Base-by-base conservation (phyloP, 2,797 vertebrate species). In the Enteromius treurensis region DNA sequence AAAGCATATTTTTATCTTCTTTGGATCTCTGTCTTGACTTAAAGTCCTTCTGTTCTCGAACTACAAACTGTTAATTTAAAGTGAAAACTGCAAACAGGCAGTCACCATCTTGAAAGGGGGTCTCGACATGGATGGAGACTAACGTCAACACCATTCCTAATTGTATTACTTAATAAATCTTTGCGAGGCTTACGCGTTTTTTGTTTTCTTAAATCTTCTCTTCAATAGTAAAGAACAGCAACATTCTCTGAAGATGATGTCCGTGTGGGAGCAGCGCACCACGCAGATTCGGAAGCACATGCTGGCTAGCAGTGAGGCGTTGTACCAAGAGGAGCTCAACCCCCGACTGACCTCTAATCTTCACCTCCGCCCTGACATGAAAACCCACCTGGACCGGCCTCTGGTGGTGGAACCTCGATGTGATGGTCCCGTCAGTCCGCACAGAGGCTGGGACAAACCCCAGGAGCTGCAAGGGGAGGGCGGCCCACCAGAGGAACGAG, bases 201-300 rank as follows among this genome's bases (percentile, higher is more conserved):
- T 17, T 69, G 3, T 62, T 23, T 71, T 8, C 29, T 45, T 8
- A 32, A 26, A 53, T 65, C 47, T 64, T 34, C 15, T 58, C 45
- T 34, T 32, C 62, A 81, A 15, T 86, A 98, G 97, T 93, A 97
- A 96, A 92, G 97, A 98, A 87, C 95, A 94, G 92, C 96, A 97
- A 89, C 97, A 95, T 83, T 95, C 97, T 0, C 86, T 96, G 90
- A 98, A 98, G 91, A 93, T 95, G 0, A 97, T 97, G 92, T 99
- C 98, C 0, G 95, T 99, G 21, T 99, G 98, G 98, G 98, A 99
- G 89, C 97, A 98, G 92, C 94, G 95, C 80, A 95, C 97, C 86
- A 96, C 94, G 64, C 96, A 98, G 93, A 94, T 99, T 70, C 95
- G 95, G 83, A 96, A 97, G 92, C 97, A 97, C 88, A 93, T 96